Evolutionary conservation across 2,797 vertebrate species (phyloP).

Genomic region (Lithobates sylvaticus): DNA sequence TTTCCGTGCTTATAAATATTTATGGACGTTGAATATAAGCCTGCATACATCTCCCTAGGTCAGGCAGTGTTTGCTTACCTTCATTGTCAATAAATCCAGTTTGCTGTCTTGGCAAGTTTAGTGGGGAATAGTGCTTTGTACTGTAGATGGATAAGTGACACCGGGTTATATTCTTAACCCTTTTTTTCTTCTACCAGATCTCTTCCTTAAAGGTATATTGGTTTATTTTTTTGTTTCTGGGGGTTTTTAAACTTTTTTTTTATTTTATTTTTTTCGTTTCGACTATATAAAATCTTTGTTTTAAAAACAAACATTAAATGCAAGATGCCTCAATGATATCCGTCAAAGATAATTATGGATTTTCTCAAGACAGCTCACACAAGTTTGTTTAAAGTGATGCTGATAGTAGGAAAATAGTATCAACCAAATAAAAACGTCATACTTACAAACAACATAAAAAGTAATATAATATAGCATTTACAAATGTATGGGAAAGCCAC

Average conservation of each 20-base stretch:
- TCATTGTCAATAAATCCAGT: constrained; percentile 28
- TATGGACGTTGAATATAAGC: constrained; percentile 1
- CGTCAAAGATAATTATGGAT: not conserved
- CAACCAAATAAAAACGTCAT: no score
- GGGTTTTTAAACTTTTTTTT: no score
- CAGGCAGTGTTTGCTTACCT: constrained; percentile 23
- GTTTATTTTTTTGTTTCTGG: not conserved
- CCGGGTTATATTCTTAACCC: not conserved
- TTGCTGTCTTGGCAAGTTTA: constrained; percentile 16
- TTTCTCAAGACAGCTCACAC: not conserved
- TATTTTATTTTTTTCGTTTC: no score
- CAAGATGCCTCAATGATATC: not conserved
- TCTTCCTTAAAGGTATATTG: not conserved
- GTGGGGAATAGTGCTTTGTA: not conserved
- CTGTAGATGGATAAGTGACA: not conserved
- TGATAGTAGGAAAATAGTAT: no score
- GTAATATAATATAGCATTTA: no score
- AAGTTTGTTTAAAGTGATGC: no score
- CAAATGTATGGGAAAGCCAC: no score
- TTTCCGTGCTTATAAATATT: constrained; percentile 21
- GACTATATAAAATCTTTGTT: no score
- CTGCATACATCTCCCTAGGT: constrained; percentile 13
- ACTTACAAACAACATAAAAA: no score
- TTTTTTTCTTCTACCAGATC: not conserved
- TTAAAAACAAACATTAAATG: not conserved